Conservation (phyloP, 1,140 invertebrate species). For the Drosophila aff. region DNA sequence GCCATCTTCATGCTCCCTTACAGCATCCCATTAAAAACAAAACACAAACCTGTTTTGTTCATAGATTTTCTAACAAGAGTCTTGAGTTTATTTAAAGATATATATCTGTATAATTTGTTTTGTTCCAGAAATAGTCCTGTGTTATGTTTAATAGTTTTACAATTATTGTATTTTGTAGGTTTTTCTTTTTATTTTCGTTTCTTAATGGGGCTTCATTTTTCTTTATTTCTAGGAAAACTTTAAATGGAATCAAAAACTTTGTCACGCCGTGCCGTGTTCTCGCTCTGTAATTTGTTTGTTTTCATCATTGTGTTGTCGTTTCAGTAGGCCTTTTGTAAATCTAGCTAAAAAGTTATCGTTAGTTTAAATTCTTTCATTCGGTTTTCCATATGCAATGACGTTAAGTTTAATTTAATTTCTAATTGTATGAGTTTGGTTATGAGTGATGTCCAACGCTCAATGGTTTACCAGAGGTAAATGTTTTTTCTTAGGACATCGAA, state of each 20-base stretch:
- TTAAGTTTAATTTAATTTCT: conserved; percentile 40
- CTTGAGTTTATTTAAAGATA: conserved; percentile 83
- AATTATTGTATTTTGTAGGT: conserved; percentile 79
- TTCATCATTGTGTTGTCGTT: conserved; percentile 22
- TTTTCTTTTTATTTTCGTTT: conserved; percentile 12
- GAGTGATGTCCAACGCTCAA: conserved; percentile 25
- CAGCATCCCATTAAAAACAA: neutral
- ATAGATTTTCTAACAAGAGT: conserved; percentile 80
- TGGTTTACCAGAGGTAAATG: neutral
- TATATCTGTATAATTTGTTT: conserved; percentile 74
- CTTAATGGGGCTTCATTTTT: conserved; percentile 44
- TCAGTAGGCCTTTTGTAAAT: conserved; percentile 58
- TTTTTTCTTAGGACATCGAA: neutral
- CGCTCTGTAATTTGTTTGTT: conserved; percentile 40
- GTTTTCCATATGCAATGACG: conserved; percentile 47
- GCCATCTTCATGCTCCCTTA: neutral
- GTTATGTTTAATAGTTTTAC: conserved; percentile 69
- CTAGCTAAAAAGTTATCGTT: conserved; percentile 76
- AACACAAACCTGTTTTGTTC: neutral
- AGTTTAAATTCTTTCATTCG: conserved; percentile 76
- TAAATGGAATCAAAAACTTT: conserved; percentile 79
- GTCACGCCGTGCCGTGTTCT: conserved; percentile 41
- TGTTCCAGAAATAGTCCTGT: conserved; percentile 77
- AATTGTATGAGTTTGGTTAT: conserved; percentile 24
- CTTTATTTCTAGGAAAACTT: conserved; percentile 69